phyloP scores from a whole-genome alignment of 2,888 invertebrate species.

The Erannis defoliaria region DNA sequence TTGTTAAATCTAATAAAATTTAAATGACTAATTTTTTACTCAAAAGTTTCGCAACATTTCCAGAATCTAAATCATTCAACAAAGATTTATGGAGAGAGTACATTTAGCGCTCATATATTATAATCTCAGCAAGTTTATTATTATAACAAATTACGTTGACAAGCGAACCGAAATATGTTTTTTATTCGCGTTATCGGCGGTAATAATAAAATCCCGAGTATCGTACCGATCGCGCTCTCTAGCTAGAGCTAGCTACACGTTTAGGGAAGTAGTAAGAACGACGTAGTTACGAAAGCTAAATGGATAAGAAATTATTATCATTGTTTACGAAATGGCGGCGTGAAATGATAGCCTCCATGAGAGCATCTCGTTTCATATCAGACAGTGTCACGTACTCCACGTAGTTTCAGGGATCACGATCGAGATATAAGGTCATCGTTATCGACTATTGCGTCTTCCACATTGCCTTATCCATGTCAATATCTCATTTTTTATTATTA shows the following conservation, averaged over 20 bases:
- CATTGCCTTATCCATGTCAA: conserved; percentile 6
- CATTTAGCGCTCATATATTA: conserved; percentile 15
- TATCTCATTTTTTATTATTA: conserved; percentile 8
- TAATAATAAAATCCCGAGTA: not conserved
- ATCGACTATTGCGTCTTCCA: conserved; percentile 46
- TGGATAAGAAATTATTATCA: conserved; percentile 24
- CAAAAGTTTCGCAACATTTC: conserved; percentile 8
- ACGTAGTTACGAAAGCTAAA: conserved; percentile 15
- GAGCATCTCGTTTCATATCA: conserved; percentile 7
- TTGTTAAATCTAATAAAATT: conserved; percentile 1
- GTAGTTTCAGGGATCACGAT: conserved; percentile 47
- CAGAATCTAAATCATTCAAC: conserved; percentile 15
- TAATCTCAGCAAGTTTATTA: conserved; percentile 18
- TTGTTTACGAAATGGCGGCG: conserved; percentile 39
- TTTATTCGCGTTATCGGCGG: conserved; percentile 1
- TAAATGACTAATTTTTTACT: conserved; percentile 11
- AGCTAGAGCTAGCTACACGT: too few species aligned
- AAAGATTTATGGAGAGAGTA: conserved; percentile 15
- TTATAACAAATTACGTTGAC: conserved; percentile 26
- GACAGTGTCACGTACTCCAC: conserved; percentile 25
- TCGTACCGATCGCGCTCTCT: too few species aligned
- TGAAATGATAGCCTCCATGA: conserved; percentile 32
- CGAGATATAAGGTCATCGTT: conserved; percentile 52
- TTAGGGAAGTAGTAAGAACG: not conserved
- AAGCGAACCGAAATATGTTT: conserved; percentile 16